Conservation (phyloP, 2,797 vertebrate genomes). For the Schizopygopsis pylzovi region DNA sequence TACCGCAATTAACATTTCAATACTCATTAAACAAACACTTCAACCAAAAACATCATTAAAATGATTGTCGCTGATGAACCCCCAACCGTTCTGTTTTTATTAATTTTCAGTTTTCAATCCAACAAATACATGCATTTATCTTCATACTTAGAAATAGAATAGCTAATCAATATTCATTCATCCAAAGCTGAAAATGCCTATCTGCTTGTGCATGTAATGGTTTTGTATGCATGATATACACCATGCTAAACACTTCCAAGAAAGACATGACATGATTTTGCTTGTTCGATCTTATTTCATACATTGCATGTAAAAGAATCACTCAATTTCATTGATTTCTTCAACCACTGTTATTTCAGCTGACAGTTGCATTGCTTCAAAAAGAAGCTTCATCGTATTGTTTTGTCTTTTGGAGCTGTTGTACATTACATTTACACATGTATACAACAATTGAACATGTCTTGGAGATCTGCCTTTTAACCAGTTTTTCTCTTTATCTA, state of each 20-base stretch:
- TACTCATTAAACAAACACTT: constrained; percentile 47
- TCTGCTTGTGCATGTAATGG: not conserved
- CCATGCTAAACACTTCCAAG: not conserved
- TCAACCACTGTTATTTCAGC: not conserved
- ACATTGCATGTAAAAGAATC: not conserved
- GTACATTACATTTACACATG: not conserved
- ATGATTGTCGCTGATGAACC: constrained; percentile 6
- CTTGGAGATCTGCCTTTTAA: not conserved
- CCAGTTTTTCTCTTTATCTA: too few species aligned
- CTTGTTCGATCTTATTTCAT: not conserved
- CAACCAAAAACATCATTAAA: constrained; percentile 36
- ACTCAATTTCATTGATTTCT: not conserved
- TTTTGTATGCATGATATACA: not conserved
- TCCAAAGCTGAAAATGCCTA: not conserved
- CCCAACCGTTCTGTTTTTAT: not conserved
- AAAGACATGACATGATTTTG: not conserved
- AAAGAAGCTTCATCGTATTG: not conserved
- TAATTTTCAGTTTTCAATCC: not conserved
- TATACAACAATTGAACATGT: not conserved
- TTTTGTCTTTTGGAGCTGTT: constrained; percentile 24
- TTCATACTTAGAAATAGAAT: not conserved
- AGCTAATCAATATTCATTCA: not conserved
- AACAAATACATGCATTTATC: constrained; percentile 5
- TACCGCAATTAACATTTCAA: constrained; percentile 44
- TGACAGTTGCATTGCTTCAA: not conserved